These are phyloP conservation scores for Tortricodes alternella DNA, from an alignment of 2,888 invertebrate genomes.

Conservation along the genomic window DNA sequence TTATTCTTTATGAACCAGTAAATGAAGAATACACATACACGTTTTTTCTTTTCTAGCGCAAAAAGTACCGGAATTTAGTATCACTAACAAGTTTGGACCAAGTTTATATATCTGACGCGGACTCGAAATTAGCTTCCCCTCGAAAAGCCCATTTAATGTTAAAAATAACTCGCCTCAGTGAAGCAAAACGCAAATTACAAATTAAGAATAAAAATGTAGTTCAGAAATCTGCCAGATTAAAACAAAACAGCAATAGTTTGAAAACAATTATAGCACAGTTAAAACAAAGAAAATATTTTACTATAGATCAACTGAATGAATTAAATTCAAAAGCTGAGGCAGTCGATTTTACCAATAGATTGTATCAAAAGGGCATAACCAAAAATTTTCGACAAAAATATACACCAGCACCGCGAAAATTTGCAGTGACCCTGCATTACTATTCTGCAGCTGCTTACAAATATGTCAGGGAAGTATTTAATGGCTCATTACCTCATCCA, in stretches of 20 bases:
- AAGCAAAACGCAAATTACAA: neutral
- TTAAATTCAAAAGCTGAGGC: neutral
- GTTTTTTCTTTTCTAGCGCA: no score
- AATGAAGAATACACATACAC: neutral
- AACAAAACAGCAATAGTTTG: neutral
- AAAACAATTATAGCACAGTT: neutral
- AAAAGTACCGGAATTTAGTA: neutral
- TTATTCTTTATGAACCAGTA: neutral
- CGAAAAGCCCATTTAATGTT: neutral
- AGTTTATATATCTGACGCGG: neutral
- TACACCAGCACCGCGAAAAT: constrained; percentile 31
- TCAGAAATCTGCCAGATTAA: neutral
- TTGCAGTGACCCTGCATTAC: constrained; percentile 37
- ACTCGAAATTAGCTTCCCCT: neutral
- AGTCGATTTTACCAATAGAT: neutral
- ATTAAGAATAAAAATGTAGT: neutral
- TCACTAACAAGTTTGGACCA: neutral
- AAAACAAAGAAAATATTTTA: neutral
- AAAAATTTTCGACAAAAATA: constrained; percentile 19
- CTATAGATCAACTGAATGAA: neutral
- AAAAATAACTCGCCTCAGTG: neutral
- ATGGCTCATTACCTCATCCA: neutral
- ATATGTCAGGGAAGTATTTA: constrained; percentile 31
- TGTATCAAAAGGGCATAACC: neutral
- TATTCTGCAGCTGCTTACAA: constrained; percentile 33